Evolutionary conservation across 2,888 invertebrate genomes (phyloP).

Genomic region (Latrodectus elegans): DNA sequence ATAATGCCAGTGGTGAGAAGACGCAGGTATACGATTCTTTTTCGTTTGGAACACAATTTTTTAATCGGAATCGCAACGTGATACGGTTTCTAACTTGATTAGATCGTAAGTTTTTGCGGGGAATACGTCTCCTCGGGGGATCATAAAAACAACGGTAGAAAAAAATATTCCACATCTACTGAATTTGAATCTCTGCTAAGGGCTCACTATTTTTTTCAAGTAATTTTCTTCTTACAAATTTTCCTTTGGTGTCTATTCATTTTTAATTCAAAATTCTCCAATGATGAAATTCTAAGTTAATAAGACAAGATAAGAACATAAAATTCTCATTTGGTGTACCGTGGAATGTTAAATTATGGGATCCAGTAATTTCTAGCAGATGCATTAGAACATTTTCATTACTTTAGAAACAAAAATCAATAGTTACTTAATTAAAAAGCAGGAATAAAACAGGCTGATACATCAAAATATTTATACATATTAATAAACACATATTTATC

Average conservation of each 20-base stretch:
- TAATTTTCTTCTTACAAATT: background rate
- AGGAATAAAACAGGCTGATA: no score
- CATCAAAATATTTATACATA: no score
- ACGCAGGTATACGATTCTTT: conserved; percentile 24
- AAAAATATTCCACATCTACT: background rate
- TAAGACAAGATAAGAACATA: background rate
- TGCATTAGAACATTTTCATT: no score
- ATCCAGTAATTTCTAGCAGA: background rate
- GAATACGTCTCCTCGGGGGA: background rate
- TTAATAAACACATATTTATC: no score
- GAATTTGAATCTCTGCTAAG: conserved; percentile 5
- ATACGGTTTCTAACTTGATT: conserved; percentile 52
- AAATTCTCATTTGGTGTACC: background rate
- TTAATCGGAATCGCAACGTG: conserved; percentile 45
- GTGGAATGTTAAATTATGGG: background rate
- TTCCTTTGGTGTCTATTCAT: background rate
- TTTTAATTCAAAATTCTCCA: background rate
- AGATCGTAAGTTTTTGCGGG: conserved; percentile 30
- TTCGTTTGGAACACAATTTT: conserved; percentile 31
- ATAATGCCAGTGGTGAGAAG: conserved; percentile 24
- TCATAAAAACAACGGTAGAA: background rate
- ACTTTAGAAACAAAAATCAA: no score
- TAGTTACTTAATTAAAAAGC: no score
- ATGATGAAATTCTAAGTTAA: conserved; percentile 1
- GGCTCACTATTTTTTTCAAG: background rate